Evolutionary conservation across 2,797 vertebrate species (phyloP).

Genomic region (Euphonia xanthogaster): DNA sequence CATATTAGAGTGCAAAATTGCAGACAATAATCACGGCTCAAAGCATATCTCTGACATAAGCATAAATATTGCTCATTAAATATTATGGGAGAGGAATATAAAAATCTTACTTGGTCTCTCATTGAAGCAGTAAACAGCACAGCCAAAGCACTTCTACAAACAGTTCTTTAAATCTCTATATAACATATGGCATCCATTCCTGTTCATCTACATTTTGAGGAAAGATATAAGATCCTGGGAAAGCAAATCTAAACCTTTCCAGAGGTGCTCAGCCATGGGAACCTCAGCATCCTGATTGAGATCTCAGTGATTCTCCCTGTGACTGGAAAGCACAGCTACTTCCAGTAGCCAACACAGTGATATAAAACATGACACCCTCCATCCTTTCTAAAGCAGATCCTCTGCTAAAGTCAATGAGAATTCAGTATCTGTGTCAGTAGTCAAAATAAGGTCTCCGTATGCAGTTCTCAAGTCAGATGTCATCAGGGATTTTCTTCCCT

Average conservation of each 20-base stretch:
- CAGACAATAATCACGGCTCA: background rate
- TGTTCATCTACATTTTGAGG: background rate
- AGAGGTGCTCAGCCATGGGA: background rate
- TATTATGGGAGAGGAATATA: constrained; percentile 33
- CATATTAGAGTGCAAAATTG: background rate
- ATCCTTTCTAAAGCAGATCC: background rate
- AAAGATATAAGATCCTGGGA: background rate
- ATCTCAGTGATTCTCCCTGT: background rate
- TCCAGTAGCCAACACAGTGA: background rate
- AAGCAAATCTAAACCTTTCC: background rate
- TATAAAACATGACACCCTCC: background rate
- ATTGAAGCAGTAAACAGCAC: background rate
- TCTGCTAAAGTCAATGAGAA: background rate
- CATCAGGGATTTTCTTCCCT: background rate
- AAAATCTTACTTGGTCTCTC: constrained; percentile 14
- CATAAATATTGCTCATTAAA: constrained; percentile 57
- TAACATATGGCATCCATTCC: background rate
- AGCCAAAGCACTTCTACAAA: background rate
- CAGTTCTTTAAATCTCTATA: background rate
- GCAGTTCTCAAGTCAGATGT: background rate
- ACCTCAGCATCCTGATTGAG: background rate
- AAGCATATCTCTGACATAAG: constrained; percentile 8
- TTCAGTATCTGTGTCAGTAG: background rate
- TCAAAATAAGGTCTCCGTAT: background rate
- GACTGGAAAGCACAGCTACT: background rate